Evolutionary conservation across 2,888 invertebrate genomes (phyloP), one percentile per base, ranked within the genome.

Genomic region (Lumbricus terrestris): DNA sequence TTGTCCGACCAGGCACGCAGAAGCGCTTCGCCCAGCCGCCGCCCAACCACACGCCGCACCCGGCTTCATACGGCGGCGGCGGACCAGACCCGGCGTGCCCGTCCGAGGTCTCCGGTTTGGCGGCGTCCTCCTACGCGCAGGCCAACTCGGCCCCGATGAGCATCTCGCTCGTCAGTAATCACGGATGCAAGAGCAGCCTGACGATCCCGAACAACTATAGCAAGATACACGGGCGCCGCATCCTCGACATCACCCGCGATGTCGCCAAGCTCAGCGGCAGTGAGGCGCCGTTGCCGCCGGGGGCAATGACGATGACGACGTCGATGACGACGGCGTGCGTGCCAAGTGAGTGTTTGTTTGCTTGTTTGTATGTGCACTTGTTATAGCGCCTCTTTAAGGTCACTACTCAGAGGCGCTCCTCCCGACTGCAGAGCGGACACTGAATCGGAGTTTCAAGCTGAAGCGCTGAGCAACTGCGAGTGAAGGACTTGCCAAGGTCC

Each of bases 121-220:
- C 35, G 3, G n/a, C 33, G 33, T 29, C 88, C 40, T 34, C 37
- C 40, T 47, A 11, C 88, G 11, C 38, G n/a, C n/a, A n/a, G 33
- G 54, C 89, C 42, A 89, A 89, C 89, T 69, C 89, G 34, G 90
- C 91, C 13, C 91, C 91, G 29, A 90, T 91, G 91, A 88, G 89
- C 90, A 90, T 90, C 88, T 89, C 91, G 29, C 83, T 91, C 82
- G 82, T 91, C n/a, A 90, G 91, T 82, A 91, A 91, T 83, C 90
- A 90, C 85, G 91, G 91, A 35, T 42, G 90, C 13, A 91, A 91
- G 89, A 91, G 91, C 88, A 91, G 91, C 54, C 90, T 91, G 1
- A 90, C 89, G 16, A 90, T 91, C 37, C 91, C 88, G 40, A 91
- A 91, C 90, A 91, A 91, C 88, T 85, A 89, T 89, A 82, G 83